These are phyloP conservation scores for Promerops cafer DNA, from an alignment of 2,113 vertebrate species.

Conservation along the genomic window DNA sequence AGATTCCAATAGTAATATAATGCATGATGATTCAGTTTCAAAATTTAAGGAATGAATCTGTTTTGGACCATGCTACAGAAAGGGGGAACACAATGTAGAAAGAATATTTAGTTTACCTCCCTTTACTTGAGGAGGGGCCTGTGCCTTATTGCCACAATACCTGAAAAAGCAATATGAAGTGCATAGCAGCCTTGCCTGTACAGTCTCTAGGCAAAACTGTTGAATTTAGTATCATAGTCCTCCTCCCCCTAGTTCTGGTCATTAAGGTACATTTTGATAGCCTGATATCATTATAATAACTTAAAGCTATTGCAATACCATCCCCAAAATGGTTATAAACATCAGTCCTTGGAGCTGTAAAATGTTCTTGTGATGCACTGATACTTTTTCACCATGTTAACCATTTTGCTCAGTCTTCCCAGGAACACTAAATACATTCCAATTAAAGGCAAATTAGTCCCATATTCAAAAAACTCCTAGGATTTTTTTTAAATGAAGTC, in stretches of 20 bases:
- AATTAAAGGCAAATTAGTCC: background rate
- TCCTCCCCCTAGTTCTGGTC: background rate
- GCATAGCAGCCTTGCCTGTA: constrained; percentile 50
- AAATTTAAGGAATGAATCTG: constrained; percentile 59
- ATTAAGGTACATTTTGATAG: constrained; percentile 13
- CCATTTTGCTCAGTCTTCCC: background rate
- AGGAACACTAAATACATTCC: background rate
- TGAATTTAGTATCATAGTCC: constrained; percentile 7
- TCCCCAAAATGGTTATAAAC: background rate
- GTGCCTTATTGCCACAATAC: constrained; percentile 58
- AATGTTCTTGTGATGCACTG: background rate
- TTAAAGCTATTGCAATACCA: constrained; percentile 51
- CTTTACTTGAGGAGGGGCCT: constrained; percentile 35
- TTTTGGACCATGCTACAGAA: constrained; percentile 61
- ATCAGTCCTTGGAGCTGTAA: background rate
- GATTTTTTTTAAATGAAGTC: background rate
- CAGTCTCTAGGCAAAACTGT: constrained; percentile 30
- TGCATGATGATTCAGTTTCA: constrained; percentile 55
- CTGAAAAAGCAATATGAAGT: constrained; percentile 54
- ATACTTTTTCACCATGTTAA: background rate
- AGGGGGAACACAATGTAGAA: constrained; percentile 31
- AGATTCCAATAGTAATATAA: constrained; percentile 65
- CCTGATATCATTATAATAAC: background rate
- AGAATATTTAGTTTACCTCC: constrained; percentile 48
- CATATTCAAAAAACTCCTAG: background rate